A percentile compares a stretch with the other conserved stretches of the same genome.
These are phyloP conservation scores for Ecliptopera silaceata DNA, from an alignment of 2,888 invertebrate species.

Conservation along the genomic window DNA sequence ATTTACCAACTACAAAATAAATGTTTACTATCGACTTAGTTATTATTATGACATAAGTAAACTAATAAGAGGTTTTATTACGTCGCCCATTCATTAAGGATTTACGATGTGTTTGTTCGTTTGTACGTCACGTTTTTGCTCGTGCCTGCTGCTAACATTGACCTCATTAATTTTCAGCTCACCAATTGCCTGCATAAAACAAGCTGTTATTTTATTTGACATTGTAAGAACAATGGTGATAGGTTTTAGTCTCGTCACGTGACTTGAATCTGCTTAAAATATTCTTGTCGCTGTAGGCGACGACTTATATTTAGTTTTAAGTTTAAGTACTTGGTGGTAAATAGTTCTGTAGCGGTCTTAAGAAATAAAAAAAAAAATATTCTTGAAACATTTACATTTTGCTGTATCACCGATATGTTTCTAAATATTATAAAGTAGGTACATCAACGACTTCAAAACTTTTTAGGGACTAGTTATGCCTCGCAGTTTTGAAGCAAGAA, in stretches of 20 bases:
- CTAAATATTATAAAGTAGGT: too few species aligned
- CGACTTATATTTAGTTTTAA: too few species aligned
- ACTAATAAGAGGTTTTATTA: constrained; percentile 7
- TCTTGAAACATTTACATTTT: too few species aligned
- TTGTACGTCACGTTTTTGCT: constrained; percentile 15
- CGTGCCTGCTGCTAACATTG: constrained; percentile 29
- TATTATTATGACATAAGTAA: constrained; percentile 1
- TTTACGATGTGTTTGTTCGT: constrained; percentile 29
- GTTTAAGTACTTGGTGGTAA: too few species aligned
- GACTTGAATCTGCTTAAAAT: constrained; percentile 42
- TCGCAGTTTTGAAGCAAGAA: too few species aligned
- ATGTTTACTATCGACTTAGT: constrained; percentile 4
- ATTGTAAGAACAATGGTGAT: constrained; percentile 67
- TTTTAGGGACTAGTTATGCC: too few species aligned
- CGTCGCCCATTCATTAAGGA: constrained; percentile 14
- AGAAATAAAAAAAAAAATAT: too few species aligned
- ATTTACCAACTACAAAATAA: not conserved
- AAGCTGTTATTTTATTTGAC: constrained; percentile 49
- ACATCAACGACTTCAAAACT: too few species aligned
- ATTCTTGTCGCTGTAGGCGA: not conserved
- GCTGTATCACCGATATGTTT: too few species aligned
- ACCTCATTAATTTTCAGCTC: constrained; percentile 50
- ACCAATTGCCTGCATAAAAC: constrained; percentile 51
- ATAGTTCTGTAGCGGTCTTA: too few species aligned
- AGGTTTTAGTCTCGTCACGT: constrained; percentile 48